Evolutionary conservation across 2,113 vertebrate genomes (phyloP).

Genomic region (Andinoacara biseriatus): DNA sequence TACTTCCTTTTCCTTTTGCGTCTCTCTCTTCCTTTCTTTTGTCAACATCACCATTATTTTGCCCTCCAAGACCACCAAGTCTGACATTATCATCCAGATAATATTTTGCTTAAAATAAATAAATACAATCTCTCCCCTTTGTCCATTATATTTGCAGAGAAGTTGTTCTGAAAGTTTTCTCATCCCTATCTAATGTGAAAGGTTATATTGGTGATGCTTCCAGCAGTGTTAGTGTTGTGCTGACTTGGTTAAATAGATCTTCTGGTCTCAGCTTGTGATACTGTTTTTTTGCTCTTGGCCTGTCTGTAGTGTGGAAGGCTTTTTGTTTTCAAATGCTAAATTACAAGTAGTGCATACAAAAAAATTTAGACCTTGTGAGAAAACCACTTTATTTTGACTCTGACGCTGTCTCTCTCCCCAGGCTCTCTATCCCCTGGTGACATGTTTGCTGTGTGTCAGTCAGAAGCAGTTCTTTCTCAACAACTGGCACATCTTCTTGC

Average conservation of each 20-base stretch:
- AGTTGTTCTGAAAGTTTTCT: background rate
- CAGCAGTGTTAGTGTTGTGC: background rate
- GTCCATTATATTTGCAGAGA: constrained; percentile 1
- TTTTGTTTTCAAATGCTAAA: constrained; percentile 3
- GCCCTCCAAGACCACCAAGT: background rate
- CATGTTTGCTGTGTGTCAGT: constrained; percentile 98
- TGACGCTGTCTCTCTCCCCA: constrained; percentile 56
- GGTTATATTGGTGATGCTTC: background rate
- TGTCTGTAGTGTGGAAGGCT: background rate
- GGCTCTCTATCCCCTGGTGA: constrained; percentile 98
- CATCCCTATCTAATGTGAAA: background rate
- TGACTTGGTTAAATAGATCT: background rate
- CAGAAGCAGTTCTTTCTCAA: constrained; percentile 99
- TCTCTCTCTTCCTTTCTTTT: constrained; percentile 20
- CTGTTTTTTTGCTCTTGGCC: background rate
- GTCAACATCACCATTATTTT: background rate
- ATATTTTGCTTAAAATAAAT: background rate
- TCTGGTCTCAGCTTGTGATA: background rate
- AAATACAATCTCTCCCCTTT: background rate
- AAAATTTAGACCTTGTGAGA: background rate
- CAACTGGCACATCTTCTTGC: constrained; percentile 99
- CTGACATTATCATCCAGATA: background rate
- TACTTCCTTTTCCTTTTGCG: constrained; percentile 10
- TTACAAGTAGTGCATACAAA: background rate
- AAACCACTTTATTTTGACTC: background rate